Evolutionary conservation across 2,797 vertebrate species (phyloP), one percentile per base, ranked within the genome.

Genomic region (Anableps anableps): DNA sequence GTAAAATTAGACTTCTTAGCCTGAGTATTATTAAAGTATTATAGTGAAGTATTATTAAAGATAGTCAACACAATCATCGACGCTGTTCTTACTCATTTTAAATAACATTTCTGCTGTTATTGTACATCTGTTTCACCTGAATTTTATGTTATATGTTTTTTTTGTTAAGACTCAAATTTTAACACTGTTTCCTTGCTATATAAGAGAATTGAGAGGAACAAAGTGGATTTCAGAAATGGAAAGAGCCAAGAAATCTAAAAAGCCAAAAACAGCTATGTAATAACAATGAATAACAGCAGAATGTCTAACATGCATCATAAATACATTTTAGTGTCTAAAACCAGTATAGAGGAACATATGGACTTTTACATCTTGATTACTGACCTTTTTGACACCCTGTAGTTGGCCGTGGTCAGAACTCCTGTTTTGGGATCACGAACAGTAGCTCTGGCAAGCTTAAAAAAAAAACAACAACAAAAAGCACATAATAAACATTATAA

Each of bases 381-480:
- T 96, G 91, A 99, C 98, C 98, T 99, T 96, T 99, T 99, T 0
- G 98, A 99, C 19, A 99, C 98, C 92, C 98, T 96, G 95, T 99
- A 99, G 95, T 95, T 96, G 50, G 98, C 98, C 74, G 97, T 97
- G n/a, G 97, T 99, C 81, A 99, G 95, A 83, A 99, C 94, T 1
- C 98, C 98, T 0, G 98, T 99, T 94, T 98, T 98, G 66, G 98
- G 98, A 88, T 99, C 98, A 80, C 98, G 96, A 11, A 99, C 98
- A 47, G 98, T 99, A 74, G 98, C 98, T 95, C 98, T 96, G 70
- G 97, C 96, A 83, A 99, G 96, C 98, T 99, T 88, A 34, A 76
- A 79, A 82, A 71, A 81, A 16, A 73, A 23, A 83, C 17, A 66
- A 2, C 9, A 60, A 4, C 50, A 60, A 73, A 13, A 55, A 41